Conservation (phyloP, 2,113 vertebrate species). For the Campylorhamphus procurvoides region DNA sequence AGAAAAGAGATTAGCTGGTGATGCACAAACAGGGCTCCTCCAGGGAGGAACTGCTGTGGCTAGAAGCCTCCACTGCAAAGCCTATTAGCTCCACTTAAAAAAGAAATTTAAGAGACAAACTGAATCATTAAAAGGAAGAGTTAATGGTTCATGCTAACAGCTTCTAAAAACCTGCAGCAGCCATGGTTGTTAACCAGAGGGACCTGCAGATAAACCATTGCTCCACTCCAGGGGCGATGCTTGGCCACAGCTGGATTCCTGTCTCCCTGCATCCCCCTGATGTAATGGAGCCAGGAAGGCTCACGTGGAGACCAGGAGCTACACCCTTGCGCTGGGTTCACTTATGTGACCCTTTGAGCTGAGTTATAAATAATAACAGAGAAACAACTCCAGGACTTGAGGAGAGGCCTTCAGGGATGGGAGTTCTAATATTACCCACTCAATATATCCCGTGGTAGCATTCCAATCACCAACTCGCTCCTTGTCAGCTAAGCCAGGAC, state of each 20-base stretch:
- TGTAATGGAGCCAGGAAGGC: rapidly evolving
- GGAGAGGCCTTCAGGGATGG: background rate
- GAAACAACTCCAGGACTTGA: background rate
- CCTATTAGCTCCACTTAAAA: conserved; percentile 55
- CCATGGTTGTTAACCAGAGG: background rate
- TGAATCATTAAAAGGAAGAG: conserved; percentile 64
- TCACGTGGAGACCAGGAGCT: rapidly evolving
- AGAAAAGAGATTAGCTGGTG: conserved; percentile 46
- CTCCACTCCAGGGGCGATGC: background rate
- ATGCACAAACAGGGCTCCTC: conserved; percentile 26
- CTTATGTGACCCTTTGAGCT: background rate
- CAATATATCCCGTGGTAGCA: background rate
- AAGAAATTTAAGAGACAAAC: conserved; percentile 40
- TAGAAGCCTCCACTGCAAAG: conserved; percentile 45
- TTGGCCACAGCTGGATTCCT: background rate
- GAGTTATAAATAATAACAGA: background rate
- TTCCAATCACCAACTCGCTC: background rate
- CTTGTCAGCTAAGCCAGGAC: background rate
- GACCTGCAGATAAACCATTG: background rate
- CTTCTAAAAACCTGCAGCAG: background rate
- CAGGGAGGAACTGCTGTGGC: background rate
- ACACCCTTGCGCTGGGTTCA: too few relatives aligned
- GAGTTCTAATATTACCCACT: background rate
- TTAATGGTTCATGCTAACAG: conserved; percentile 44
- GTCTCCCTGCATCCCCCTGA: too few relatives aligned